Evolutionary conservation across 2,888 invertebrate species (phyloP), one percentile per base, ranked within the genome.

Genomic region (Phaonia tiefii): DNA sequence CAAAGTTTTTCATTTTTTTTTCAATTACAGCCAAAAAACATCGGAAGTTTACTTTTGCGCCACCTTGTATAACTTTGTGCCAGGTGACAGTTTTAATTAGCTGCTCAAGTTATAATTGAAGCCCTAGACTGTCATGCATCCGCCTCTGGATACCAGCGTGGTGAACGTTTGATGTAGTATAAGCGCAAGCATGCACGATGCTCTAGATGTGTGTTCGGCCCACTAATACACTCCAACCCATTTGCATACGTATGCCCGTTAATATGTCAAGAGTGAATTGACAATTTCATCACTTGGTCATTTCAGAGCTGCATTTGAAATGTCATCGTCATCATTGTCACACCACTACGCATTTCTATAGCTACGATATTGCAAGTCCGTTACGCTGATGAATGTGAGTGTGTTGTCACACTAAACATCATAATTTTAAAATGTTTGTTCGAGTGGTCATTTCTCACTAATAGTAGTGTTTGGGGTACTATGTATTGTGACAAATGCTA

Each of bases 271-370:
- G 60, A 75, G 67, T 58, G 44, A 75, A 79, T 75, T 75, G 79
- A 72, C 79, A 75, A 79, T 79, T 79, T 75, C 67, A 79, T 79
- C 79, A 79, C 72, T 79, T 79, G 26, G 42, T 20, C 56, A 31
- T 75, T 75, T 60, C 54, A 67, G 72, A 77, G 31, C 42, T 65
- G 54, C 15, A 56, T 69, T 65, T 65, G 15, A 11, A 70, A 65
- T 46, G 54, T 69, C 44, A 39, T 37, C 51, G 49, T n/a, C 13
- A 37, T 13, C 46, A 65, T 31, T 31, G 31, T 8, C 49, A 31
- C 8, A 8, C 31, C 31, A 31, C n/a, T n/a, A n/a, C 31, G 8
- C 31, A 31, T 31, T 8, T 31, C 31, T 8, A 31, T 31, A 8
- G 8, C 31, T 31, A 5, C 4, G 31, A 31, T 8, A 8, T 31